Base-by-base conservation (phyloP, 2,888 invertebrate species). In the Listrodromus nycthemerus region DNA sequence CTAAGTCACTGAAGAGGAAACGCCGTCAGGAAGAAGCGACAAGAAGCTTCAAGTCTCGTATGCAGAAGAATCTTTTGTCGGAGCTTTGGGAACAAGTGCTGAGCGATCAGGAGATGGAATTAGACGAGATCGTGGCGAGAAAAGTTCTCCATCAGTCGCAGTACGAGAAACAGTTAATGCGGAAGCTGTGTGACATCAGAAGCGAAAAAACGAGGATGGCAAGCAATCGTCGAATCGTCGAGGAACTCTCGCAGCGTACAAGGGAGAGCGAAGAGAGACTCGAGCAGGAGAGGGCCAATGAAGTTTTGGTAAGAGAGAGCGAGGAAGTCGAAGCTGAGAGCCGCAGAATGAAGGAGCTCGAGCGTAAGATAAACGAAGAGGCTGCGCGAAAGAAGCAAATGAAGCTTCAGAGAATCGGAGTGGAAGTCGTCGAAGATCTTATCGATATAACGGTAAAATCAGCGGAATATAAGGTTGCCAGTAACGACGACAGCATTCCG, bases 151-250 rank as follows among this genome's bases (percentile, higher is more conserved):
- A 95, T 88, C 94, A 96, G 82, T 95, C 96, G 0, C 94, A 94
- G 63, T 96, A 95, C 90, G 96, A 96, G 89, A 96, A 96, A 90
- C 95, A 95, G 91, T 95, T 96, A 94, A 94, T 95, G 66, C 94
- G 95, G 50, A 95, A 95, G 92, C 93, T 96, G 80, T 95, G 95
- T 92, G 95, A 96, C 90, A 94, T 96, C 0, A 95, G 95, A 75
- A 94, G 95, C 69, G 95, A 95, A 87, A 95, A 95, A 50, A 94
- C 95, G 55, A 94, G 94, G 85, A 94, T 96, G 85, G 91, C 94
- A 0, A 93, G 94, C 70, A 95, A 95, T 89, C 94, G 95, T 88
- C 91, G 93, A 65, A 92, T 94, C 66, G 94, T 95, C 5, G 94
- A 95, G 88, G 94, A 93, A 52, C 94, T 95, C 80, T 94, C 95